phyloP scores from a whole-genome alignment of 2,113 vertebrate species.

The Edolisoma coerulescens region DNA sequence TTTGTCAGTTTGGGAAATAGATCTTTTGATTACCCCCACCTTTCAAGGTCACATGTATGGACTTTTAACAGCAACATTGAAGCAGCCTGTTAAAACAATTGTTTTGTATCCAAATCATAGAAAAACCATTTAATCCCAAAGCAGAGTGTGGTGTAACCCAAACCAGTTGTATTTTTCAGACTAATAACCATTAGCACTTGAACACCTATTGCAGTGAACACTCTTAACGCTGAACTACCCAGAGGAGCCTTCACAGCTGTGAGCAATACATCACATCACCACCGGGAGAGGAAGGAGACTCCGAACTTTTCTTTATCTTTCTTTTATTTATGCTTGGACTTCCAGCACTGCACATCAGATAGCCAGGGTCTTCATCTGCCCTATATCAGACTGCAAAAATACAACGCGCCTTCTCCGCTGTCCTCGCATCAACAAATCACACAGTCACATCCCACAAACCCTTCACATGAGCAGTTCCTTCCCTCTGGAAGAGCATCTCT shows the following conservation, averaged over 20 bases:
- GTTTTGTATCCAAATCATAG: neutral
- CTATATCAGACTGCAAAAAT: neutral
- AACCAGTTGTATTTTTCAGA: neutral
- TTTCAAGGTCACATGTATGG: neutral
- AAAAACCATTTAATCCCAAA: neutral
- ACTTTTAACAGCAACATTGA: neutral
- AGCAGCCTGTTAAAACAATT: neutral
- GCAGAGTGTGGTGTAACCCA: neutral
- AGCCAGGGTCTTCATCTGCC: neutral
- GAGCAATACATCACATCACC: neutral
- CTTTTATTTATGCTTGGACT: conserved; percentile 64
- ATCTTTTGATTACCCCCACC: neutral
- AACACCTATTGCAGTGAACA: neutral
- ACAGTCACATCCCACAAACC: conserved; percentile 42
- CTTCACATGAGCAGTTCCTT: conserved; percentile 26
- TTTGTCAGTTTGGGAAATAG: neutral
- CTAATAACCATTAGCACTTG: neutral
- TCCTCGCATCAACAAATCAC: conserved; percentile 6
- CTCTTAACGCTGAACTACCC: neutral
- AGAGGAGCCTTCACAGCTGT: neutral
- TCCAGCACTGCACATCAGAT: conserved; percentile 54
- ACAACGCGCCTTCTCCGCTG: neutral
- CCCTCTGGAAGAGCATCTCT: conserved; percentile 28
- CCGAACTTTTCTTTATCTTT: conserved; percentile 56
- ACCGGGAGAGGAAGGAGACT: neutral